Evolutionary conservation across 2,113 vertebrate genomes (phyloP), one percentile per base, ranked within the genome.

Genomic region (Phrynosoma blainvillii): DNA sequence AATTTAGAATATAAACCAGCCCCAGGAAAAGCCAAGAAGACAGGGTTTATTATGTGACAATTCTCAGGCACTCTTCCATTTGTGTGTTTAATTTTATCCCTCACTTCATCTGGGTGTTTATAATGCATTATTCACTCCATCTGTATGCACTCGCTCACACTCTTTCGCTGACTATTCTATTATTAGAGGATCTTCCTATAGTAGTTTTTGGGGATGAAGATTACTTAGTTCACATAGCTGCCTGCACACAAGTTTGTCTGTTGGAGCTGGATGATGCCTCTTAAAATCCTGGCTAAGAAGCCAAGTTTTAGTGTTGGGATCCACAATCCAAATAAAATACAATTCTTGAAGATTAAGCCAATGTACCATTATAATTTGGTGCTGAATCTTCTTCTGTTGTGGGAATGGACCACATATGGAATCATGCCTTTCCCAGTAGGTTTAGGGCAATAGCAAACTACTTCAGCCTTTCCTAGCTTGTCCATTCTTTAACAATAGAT

Each of bases 61-160:
- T 65, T 89, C 7, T 30, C 75, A 66, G 82, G 40, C 47, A 76
- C 12, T 80, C 84, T 84, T 90, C 89, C 79, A 75, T 81, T 75
- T 79, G 42, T 1, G 52, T 62, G 8, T 90, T 93, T 77, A 77
- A 86, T 84, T 87, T 65, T 27, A n/a, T 30, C 7, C 82, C 32
- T 73, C 23, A 1, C 74, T 79, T 2, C 68, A 18, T 2, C 5
- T 1, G 11, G 5, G 20, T 3, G 1, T 5, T 66, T 42, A 1
- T 20, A 54, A 12, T 74, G 66, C 79, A 25, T 82, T 68, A 30
- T 79, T 89, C 82, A 4, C 27, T 84, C 70, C 52, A 84, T 54
- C 14, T 23, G 6, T n/a, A 47, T 25, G 36, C 6, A 3, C 3
- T 20, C 27, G n/a, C 36, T n/a, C 27, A 9, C 75, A 36, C 47